Conservation (phyloP, 2,888 invertebrate species). For the Idaea straminata region DNA sequence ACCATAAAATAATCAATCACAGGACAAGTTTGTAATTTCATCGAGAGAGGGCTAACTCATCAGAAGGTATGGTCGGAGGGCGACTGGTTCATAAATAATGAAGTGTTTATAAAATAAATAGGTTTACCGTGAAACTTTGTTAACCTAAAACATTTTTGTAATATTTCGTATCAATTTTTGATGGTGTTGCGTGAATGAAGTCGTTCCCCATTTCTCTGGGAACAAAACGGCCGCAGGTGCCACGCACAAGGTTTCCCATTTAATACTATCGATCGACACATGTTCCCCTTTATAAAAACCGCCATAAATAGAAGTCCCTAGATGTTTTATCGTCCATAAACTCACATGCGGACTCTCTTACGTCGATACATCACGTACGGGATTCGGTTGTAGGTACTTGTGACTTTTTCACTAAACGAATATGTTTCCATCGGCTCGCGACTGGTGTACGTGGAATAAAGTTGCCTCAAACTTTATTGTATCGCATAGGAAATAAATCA, state of each 20-base stretch:
- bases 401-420: constrained; percentile 28
- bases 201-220: constrained; percentile 18
- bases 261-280: constrained; percentile 55
- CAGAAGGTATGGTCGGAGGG: background rate
- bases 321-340: constrained; percentile 73
- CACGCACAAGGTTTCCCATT: constrained; percentile 49
- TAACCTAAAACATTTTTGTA: constrained; percentile 2
- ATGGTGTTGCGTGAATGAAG: constrained; percentile 13
- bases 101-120: background rate
- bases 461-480: constrained; percentile 19
- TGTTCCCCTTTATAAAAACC: constrained; percentile 56
- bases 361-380: constrained; percentile 63
- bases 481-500: background rate
- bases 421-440: constrained; percentile 28
- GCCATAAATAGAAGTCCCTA: constrained; percentile 67
- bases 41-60: background rate
- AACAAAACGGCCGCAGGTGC: constrained; percentile 42
- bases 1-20: background rate
- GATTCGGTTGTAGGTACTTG: constrained; percentile 41
- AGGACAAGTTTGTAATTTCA: background rate
- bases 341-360: constrained; percentile 59
- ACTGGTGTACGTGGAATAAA: constrained; percentile 21
- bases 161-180: constrained; percentile 10
- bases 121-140: background rate
- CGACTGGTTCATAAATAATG: background rate